Evolutionary conservation across 2,113 vertebrate genomes (phyloP).

Genomic region (Mola mola): DNA sequence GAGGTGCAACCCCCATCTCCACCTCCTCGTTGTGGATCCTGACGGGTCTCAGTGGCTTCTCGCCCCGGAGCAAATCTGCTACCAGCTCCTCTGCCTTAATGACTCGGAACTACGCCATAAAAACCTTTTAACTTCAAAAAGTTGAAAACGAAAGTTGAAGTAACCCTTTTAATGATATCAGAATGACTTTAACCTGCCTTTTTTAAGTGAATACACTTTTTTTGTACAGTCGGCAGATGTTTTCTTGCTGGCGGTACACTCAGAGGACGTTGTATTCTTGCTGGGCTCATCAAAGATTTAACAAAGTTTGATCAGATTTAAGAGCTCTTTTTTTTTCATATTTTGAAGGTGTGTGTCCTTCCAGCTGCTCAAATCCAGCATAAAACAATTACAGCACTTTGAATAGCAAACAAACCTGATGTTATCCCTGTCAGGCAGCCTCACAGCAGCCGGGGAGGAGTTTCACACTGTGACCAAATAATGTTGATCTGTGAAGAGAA

Average conservation of each 20-base stretch:
- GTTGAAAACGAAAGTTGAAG: no score
- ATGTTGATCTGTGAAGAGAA: slow-evolving; percentile 2
- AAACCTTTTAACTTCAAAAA: no score
- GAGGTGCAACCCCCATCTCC: slow-evolving; percentile 1
- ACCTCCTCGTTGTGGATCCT: slow-evolving; percentile 6
- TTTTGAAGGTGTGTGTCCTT: background rate
- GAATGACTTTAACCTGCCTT: no score
- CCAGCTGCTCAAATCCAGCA: background rate
- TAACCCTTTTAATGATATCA: no score
- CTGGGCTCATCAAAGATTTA: no score
- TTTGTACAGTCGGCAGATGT: no score
- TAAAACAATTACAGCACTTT: background rate
- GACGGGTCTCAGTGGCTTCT: slow-evolving; percentile 16
- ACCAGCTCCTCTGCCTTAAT: no score
- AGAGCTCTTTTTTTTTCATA: background rate
- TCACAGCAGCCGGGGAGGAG: background rate
- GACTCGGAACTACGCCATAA: no score
- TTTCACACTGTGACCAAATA: background rate
- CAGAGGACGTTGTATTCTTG: no score
- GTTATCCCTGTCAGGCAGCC: background rate
- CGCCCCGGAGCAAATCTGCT: no score
- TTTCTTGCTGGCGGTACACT: no score
- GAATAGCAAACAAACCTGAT: background rate
- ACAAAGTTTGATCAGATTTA: slow-evolving; percentile 3
- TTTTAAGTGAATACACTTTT: no score